Base-by-base conservation (phyloP, 2,113 vertebrate species). In the Syrrhaptes paradoxus region DNA sequence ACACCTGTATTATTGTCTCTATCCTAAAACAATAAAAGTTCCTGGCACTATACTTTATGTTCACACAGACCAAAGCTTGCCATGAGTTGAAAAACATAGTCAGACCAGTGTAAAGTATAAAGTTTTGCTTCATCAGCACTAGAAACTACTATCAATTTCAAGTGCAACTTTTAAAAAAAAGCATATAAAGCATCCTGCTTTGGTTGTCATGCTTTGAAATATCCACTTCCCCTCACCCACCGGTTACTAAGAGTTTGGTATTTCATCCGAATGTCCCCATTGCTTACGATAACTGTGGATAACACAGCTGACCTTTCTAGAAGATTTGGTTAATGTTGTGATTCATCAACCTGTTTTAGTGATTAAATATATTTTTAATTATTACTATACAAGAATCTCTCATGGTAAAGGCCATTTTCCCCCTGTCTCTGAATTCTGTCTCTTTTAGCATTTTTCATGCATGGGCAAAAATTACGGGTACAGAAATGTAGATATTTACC, bases 261-360 rank as follows among this genome's bases (percentile, higher is more conserved):
- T 93, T 97, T 95, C 67, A 96, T 94, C 90, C 97, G 91, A 97
- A 94, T 68, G 19, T 73, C 76, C 49, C 11, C 10, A 34, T 66
- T 95, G 54, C 86, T 90, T 96, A 90, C 49, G 55, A 19, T 88
- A 95, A 88, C 62, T 92, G 61, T n/a, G 45, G 77, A 51, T 72
- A 74, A 79, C 2, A 14, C 80, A 36, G 32, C 25, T 97, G 49
- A 95, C 94, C 77, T 92, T 96, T 93, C 75, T 82, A 79, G 43
- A 87, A 32, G 26, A 43, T 90, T 85, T 96, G 3, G 24, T 94
- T 67, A 92, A 79, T 45, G 54, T 41, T 89, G 52, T 68, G 54
- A 96, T 91, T 89, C 63, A 80, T 52, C 62, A 95, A 20, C 25
- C 71, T 93, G 11, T 76, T 95, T 85, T 82, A 91, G 78, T 92